A percentile compares a stretch with the other conserved stretches of the same genome.
phyloP scores from a whole-genome alignment of 2,888 invertebrate genomes.

The Leucophenga montana region DNA sequence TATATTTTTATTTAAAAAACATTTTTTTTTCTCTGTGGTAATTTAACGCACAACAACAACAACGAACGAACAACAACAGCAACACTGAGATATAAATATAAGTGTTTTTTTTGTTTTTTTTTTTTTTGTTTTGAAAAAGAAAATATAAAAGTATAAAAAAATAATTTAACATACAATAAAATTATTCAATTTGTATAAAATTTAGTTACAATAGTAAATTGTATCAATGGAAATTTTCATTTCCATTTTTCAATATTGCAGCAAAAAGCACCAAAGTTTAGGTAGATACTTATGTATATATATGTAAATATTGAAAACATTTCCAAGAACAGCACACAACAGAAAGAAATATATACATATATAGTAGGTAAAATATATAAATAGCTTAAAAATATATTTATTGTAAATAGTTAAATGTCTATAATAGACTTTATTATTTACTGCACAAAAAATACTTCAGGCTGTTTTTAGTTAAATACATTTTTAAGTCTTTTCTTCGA shows the following conservation, averaged over 20 bases:
- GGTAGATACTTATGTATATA: neutral
- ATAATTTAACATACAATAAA: no score
- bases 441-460: neutral
- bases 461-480: neutral
- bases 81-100: constrained; percentile 58
- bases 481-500: neutral
- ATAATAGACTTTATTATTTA: neutral
- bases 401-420: neutral
- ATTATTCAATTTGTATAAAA: neutral
- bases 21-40: constrained; percentile 30
- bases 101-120: neutral
- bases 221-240: constrained; percentile 12
- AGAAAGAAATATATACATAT: constrained; percentile 39
- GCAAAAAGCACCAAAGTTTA: constrained; percentile 45
- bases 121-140: neutral
- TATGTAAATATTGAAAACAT: constrained; percentile 29
- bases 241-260: neutral
- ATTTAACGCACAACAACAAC: constrained; percentile 15
- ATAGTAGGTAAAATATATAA: neutral
- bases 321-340: constrained; percentile 36
- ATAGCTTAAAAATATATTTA: neutral
- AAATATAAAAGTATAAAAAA: constrained; percentile 3
- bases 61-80: constrained; percentile 57
- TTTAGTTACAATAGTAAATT: neutral
- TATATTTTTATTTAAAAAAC: constrained; percentile 15